phyloP scores from a whole-genome alignment of 2,888 invertebrate species.

The Graphium colonna region DNA sequence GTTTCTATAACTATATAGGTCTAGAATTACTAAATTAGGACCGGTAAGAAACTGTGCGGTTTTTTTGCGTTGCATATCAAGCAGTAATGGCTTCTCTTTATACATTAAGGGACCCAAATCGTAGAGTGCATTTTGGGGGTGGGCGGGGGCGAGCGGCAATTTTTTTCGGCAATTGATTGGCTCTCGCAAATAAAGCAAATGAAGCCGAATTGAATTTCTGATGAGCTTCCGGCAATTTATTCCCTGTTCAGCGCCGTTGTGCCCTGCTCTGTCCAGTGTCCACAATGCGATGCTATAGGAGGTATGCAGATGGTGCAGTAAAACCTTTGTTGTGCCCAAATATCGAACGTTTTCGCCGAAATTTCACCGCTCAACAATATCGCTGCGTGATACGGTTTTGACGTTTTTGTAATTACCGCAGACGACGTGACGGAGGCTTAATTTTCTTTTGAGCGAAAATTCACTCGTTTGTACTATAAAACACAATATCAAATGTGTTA shows the following conservation, averaged over 20 bases:
- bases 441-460: background rate
- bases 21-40: too few relatives aligned
- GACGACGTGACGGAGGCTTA: background rate
- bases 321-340: background rate
- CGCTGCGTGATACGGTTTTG: background rate
- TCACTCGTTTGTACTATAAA: too few relatives aligned
- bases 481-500: too few relatives aligned
- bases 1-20: too few relatives aligned
- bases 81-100: too few relatives aligned
- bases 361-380: background rate
- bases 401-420: background rate
- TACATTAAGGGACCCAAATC: slow-evolving; percentile 35
- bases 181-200: slow-evolving; percentile 67
- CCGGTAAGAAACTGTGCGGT: too few relatives aligned
- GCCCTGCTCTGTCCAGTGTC: slow-evolving; percentile 7
- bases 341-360: background rate
- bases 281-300: too few relatives aligned
- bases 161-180: slow-evolving; percentile 73
- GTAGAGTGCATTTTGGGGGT: slow-evolving; percentile 18
- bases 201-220: slow-evolving; percentile 68
- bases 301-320: background rate
- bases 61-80: too few relatives aligned
- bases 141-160: slow-evolving; percentile 28
- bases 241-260: slow-evolving; percentile 30
- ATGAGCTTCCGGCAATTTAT: slow-evolving; percentile 66